Evolutionary conservation across 35 echinoderm and acorn worm species (phyloP), one percentile per base, ranked within the genome.

Genomic region (Heliocidaris erythrogramma): DNA sequence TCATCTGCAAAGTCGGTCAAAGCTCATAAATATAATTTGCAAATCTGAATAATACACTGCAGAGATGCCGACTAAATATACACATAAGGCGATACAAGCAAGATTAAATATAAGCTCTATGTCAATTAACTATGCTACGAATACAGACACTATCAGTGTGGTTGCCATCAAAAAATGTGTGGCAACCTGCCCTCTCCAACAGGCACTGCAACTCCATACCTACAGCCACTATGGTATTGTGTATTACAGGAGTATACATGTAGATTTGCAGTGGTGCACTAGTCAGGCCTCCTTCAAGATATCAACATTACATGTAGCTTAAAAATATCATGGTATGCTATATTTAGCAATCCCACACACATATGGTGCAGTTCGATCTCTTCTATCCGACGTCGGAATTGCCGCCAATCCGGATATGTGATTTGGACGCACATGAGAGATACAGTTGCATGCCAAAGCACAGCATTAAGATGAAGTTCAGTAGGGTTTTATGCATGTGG

Each of bases 11-110:
- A 56, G 14, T 78, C 65, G 3, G 65, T 78, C 65, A 4, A 78
- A 78, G 65, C 65, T 78, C 65, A 78, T 78, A 78, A 78, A 78
- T 78, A 78, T 27, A 78, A 78, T 78, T 6, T 78, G 65, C 65
- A 78, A 78, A 78, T 78, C 65, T 78, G 65, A 78, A 78, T 78
- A 78, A 78, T 78, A 69, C 65, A 78, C 65, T 78, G 65, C 65
- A 78, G 65, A 78, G 21, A 78, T 18, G 65, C 65, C 65, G 21
- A 24, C 65, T 78, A 78, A 78, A 78, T 78, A 78, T 78, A 78
- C 65, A 78, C 65, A 78, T 78, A 78, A 78, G 65, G 65, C 65
- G 4, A 24, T 78, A 78, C 65, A 24, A 78, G 17, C 65, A 27
- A 78, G 65, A 78, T 78, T 78, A 78, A 27, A 78, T 78, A 78